Evolutionary conservation across 2,113 vertebrate species (phyloP), one percentile per base, ranked within the genome.

Genomic region (Geococcyx californianus): DNA sequence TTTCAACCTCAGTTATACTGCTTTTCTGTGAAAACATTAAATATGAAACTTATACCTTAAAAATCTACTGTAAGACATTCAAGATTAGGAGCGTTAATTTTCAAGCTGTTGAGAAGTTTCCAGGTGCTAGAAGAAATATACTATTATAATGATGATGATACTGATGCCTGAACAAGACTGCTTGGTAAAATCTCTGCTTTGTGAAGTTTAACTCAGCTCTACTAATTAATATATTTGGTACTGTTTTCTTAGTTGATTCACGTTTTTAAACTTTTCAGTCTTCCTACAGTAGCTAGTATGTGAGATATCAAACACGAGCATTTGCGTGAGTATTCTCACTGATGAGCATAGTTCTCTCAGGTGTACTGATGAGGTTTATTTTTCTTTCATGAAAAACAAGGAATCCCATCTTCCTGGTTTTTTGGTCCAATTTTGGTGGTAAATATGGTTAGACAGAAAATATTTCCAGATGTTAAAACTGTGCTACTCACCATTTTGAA

Each of bases 121-220:
- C 4, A 55, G 20, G 23, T 2, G 8, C 28, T 64, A 29, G 21
- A 55, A 44, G 31, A 74, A 36, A 67, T 55, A 16, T 8, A 6
- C 6, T 47, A 2, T 6, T 36, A 26, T 0, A 7, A 45, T 45
- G 7, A 45, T 45, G 11, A 45, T 17, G 0, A 47, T 10, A 26
- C 3, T 36, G 68, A 84, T 19, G 16, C 14, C 12, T 42, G 45
- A 33, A 29, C 33, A 67, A n/a, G 19, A 19, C 59, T 54, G 3
- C 13, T 49, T 58, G 31, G n/a, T 49, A 31, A 88, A 85, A 55
- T 68, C 28, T 19, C 31, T n/a, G 34, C 16, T 62, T 33, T 31
- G 1, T 59, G 31, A 34, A 34, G n/a, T 49, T 72, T 58, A 44
- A 3, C 12, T 87, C 40, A 52, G 1, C 3, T 68, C 11, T 40